These are phyloP conservation scores for Polymixis flavicincta DNA, from an alignment of 2,888 invertebrate species.

Conservation along the genomic window DNA sequence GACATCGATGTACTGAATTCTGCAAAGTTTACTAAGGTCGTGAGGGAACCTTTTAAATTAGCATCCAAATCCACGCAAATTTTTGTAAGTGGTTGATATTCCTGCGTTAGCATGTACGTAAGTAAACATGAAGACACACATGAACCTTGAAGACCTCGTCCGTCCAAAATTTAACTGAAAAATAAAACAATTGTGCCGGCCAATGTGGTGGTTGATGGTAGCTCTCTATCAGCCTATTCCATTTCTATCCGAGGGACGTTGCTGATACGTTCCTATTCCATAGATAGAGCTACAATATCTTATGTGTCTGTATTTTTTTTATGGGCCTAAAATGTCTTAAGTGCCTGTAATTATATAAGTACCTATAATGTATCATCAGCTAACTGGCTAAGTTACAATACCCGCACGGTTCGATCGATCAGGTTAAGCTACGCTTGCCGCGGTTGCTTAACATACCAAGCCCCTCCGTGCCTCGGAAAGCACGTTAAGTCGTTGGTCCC, in stretches of 20 bases:
- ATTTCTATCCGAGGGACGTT: not conserved
- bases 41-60: not conserved
- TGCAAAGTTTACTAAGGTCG: not conserved
- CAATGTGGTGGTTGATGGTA: not conserved
- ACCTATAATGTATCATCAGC: too few species aligned
- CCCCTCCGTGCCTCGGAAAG: too few species aligned
- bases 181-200: not conserved
- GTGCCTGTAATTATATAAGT: not conserved
- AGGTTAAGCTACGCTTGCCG: too few species aligned
- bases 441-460: too few species aligned
- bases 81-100: not conserved
- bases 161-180: not conserved
- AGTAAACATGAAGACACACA: not conserved
- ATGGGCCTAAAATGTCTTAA: not conserved
- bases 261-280: not conserved
- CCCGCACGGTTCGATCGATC: too few species aligned
- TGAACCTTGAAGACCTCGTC: not conserved
- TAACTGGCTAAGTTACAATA: too few species aligned
- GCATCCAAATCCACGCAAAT: not conserved
- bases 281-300: not conserved
- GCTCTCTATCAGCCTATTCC: not conserved
- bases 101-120: too few species aligned
- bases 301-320: not conserved
- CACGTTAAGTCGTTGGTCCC: too few species aligned
- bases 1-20: not conserved